These are phyloP conservation scores for Stichopus horrens DNA, from an alignment of 53 echinoderm and acorn worm genomes.

Conservation along the genomic window DNA sequence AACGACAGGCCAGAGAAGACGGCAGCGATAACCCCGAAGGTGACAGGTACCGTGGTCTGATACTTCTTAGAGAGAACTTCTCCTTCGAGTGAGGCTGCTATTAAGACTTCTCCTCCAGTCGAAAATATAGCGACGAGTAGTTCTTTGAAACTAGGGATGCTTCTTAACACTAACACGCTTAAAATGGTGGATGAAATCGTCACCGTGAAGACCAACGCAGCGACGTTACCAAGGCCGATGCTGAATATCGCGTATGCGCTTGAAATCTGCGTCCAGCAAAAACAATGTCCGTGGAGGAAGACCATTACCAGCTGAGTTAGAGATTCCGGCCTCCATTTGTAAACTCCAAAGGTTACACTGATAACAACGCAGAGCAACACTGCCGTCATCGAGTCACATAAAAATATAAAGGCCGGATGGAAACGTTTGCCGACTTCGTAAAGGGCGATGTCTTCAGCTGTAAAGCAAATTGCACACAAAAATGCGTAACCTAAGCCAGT, in stretches of 20 bases:
- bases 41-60: neutral
- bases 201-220: conserved; percentile 6
- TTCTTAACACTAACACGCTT: neutral
- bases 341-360: neutral
- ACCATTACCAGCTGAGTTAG: neutral
- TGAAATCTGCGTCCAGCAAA: neutral
- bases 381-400: neutral
- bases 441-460: neutral
- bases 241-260: conserved; percentile 8
- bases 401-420: conserved; percentile 5
- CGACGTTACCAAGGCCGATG: conserved; percentile 18
- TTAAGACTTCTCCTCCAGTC: neutral
- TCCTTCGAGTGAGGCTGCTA: neutral
- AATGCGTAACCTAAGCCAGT: conserved; percentile 9
- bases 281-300: neutral
- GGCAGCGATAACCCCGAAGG: neutral
- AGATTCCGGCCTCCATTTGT: neutral
- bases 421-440: neutral
- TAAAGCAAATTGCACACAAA: neutral
- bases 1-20: neutral
- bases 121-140: conserved; percentile 14
- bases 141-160: neutral
- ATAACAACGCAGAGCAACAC: neutral
- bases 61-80: neutral
- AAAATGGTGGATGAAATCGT: conserved; percentile 4